Conservation (phyloP, 2,888 invertebrate species). For the Automeris io region DNA sequence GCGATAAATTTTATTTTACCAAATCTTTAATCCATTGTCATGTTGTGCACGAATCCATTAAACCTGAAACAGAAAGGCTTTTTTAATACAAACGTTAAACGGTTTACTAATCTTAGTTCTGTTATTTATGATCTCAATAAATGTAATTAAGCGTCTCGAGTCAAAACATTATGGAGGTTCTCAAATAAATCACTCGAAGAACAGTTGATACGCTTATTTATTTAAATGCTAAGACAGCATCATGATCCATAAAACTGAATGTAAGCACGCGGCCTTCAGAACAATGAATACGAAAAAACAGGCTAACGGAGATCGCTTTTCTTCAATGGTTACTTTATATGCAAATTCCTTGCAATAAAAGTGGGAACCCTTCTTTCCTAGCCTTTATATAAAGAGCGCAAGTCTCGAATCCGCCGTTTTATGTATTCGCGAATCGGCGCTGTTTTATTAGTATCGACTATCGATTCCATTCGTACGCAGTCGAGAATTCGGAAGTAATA, state of each 20-base stretch:
- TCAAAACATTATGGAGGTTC: slow-evolving; percentile 45
- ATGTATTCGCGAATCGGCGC: slow-evolving; percentile 73
- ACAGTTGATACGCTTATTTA: slow-evolving; percentile 69
- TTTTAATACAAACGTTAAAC: slow-evolving; percentile 24
- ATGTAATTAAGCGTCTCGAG: slow-evolving; percentile 39
- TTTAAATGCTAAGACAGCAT: slow-evolving; percentile 66
- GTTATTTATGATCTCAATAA: slow-evolving; percentile 40
- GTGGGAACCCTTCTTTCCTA: slow-evolving; percentile 72
- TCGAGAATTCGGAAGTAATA: slow-evolving; percentile 66
- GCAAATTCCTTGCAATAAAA: slow-evolving; percentile 75
- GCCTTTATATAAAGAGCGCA: slow-evolving; percentile 64
- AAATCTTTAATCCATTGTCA: slow-evolving; percentile 41
- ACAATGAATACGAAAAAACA: slow-evolving; percentile 72
- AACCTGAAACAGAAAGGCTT: slow-evolving; percentile 41
- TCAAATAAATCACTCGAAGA: slow-evolving; percentile 58
- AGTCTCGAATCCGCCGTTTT: slow-evolving; percentile 71
- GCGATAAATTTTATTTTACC: slow-evolving; percentile 34
- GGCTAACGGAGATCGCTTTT: slow-evolving; percentile 71
- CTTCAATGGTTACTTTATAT: slow-evolving; percentile 78
- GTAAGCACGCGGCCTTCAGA: slow-evolving; percentile 59
- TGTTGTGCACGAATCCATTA: slow-evolving; percentile 37
- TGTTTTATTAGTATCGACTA: slow-evolving; percentile 72
- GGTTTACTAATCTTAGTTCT: slow-evolving; percentile 22
- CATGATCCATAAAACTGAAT: slow-evolving; percentile 61
- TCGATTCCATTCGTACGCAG: slow-evolving; percentile 57